Conservation (phyloP, 2,113 vertebrate genomes). For the Tragelaphus strepsiceros region DNA sequence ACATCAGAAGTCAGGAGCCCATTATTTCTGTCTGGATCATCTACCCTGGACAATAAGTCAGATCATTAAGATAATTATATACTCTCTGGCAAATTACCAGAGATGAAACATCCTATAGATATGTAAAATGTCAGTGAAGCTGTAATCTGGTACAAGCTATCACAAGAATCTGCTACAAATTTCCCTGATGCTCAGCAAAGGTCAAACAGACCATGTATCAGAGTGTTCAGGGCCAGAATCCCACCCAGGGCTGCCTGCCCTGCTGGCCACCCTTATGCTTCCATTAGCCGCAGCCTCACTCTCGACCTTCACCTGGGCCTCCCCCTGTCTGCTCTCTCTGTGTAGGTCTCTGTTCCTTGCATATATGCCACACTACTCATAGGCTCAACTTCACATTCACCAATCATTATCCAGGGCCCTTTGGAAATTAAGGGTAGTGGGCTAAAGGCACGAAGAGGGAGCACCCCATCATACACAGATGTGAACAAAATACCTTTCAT, state of each 20-base stretch:
- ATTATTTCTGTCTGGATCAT: slow-evolving; percentile 12
- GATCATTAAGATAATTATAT: slow-evolving; percentile 34
- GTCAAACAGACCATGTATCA: not conserved
- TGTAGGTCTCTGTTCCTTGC: not conserved
- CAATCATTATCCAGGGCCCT: not conserved
- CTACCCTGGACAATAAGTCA: not conserved
- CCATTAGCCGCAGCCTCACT: not conserved
- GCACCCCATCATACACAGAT: not conserved
- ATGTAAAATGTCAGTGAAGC: not conserved
- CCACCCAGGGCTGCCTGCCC: not conserved
- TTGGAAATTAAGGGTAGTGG: not conserved
- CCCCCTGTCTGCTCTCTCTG: not conserved
- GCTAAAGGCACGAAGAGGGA: not conserved
- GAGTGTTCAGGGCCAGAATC: not conserved
- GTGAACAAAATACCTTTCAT: not conserved
- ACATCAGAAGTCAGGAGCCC: slow-evolving; percentile 2
- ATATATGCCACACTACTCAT: not conserved
- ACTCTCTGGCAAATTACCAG: slow-evolving; percentile 2
- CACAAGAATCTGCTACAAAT: not conserved
- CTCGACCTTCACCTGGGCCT: not conserved
- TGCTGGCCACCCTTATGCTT: not conserved
- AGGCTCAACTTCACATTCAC: not conserved
- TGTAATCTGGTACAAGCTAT: not conserved
- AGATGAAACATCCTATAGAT: not conserved
- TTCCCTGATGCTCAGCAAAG: not conserved